Conservation (phyloP, 2,113 vertebrate species). For the Argyrosomus japonicus region DNA sequence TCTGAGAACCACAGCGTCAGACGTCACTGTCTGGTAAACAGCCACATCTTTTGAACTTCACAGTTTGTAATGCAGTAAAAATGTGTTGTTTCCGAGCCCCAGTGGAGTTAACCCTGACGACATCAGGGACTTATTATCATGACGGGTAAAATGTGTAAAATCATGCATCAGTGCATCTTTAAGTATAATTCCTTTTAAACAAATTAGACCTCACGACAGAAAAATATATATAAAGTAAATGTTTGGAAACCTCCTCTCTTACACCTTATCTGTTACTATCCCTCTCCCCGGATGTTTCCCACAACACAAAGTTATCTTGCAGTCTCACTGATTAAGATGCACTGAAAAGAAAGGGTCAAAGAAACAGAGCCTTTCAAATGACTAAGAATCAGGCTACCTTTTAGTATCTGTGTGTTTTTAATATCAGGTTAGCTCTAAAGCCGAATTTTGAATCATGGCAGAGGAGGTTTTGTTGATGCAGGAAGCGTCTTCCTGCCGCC, state of each 20-base stretch:
- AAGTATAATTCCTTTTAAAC: background rate
- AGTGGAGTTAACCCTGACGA: background rate
- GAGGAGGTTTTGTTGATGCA: background rate
- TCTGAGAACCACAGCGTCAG: no score
- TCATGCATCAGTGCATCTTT: background rate
- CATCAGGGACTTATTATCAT: background rate
- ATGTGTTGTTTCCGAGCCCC: background rate
- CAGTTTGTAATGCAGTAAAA: background rate
- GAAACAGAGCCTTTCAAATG: background rate
- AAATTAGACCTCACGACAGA: background rate
- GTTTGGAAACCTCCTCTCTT: background rate
- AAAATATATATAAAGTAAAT: background rate
- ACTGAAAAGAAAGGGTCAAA: background rate
- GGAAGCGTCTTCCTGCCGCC: background rate
- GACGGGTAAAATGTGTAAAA: background rate
- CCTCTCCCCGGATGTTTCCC: background rate
- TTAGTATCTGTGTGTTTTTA: background rate
- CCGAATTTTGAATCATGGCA: no score
- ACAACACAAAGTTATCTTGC: no score
- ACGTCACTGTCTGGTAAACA: background rate
- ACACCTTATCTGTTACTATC: background rate
- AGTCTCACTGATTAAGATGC: background rate
- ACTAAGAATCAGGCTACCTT: no score
- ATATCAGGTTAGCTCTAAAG: background rate
- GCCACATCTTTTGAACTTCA: background rate